Evolutionary conservation across 2,888 invertebrate genomes (phyloP).

Genomic region (Caenorhabditis plicata): DNA sequence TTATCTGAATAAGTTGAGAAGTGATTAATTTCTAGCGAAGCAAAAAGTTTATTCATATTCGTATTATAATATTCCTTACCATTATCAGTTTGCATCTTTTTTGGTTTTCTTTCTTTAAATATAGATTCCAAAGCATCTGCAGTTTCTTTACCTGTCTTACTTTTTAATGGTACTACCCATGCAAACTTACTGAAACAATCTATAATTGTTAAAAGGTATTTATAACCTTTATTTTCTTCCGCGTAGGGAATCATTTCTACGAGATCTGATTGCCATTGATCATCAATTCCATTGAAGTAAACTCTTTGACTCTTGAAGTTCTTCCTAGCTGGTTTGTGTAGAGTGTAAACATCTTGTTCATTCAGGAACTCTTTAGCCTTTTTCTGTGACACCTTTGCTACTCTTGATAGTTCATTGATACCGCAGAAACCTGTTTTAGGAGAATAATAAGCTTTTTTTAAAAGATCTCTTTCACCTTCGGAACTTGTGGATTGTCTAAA

Average conservation of each 20-base stretch:
- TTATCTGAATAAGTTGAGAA: constrained; percentile 39
- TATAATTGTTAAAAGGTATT: constrained; percentile 28
- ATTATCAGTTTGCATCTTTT: constrained; percentile 45
- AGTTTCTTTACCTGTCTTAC: constrained; percentile 45
- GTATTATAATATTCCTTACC: constrained; percentile 41
- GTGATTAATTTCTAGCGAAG: constrained; percentile 34
- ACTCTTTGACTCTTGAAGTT: constrained; percentile 39
- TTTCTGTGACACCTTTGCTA: constrained; percentile 22
- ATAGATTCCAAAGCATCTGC: constrained; percentile 36
- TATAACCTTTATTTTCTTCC: constrained; percentile 42
- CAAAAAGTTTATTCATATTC: constrained; percentile 31
- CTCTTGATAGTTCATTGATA: constrained; percentile 34
- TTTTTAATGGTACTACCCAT: constrained; percentile 40
- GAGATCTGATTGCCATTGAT: constrained; percentile 49
- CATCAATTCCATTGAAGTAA: constrained; percentile 30
- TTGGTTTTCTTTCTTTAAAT: constrained; percentile 35
- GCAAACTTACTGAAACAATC: constrained; percentile 46
- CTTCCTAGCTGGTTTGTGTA: constrained; percentile 42
- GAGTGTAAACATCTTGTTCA: constrained; percentile 44
- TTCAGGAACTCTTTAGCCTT: constrained; percentile 33
- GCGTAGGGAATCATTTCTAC: constrained; percentile 46
- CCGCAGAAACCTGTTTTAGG: constrained; percentile 38
- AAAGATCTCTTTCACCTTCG: constrained; percentile 1
- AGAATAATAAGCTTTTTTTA: constrained; percentile 27
- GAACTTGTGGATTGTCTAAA: constrained; percentile 2